Base-by-base conservation (phyloP, 2,113 vertebrate genomes). In the Arenaria interpres region DNA sequence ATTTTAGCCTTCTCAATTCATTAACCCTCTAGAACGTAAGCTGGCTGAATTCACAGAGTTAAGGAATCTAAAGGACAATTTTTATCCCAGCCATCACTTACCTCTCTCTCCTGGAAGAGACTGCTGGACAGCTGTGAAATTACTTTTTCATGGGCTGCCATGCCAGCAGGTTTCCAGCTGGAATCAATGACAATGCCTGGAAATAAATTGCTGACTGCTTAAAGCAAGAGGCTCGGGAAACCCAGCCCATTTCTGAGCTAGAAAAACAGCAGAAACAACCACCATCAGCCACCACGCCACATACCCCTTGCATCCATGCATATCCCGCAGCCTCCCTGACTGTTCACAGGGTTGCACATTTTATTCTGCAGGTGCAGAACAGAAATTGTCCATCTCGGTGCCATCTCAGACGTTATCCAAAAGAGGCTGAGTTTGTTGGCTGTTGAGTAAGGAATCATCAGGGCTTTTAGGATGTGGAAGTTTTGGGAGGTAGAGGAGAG, bases 141-240 rank as follows among this genome's bases (percentile, higher is more conserved):
- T 14, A 54, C 62, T 80, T 78, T 79, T 72, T 56, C n/a, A 28
- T 37, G 39, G n/a, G 41, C 48, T 7, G 1, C 72, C 39, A 15
- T 62, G 41, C 75, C 84, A 88, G 54, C 39, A 81, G 72, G 35
- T 82, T 77, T 83, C 72, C 76, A 76, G 51, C 59, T 69, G 87
- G 69, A 85, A 92, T 59, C 46, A 82, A 81, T 91, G 85, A 54
- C 37, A 60, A 45, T 39, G 24, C 39, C 75, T 71, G 77, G 73
- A 87, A 84, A 64, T 41, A 72, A 53, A 43, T 24, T 53, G 35
- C 56, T 51, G 30, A 41, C 41, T 56, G 63, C 23, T 76, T 66
- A 72, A 45, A 91, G 78, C 32, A 79, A 63, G 73, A 68, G 77
- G 30, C 41, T 39, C 69, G 77, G 89, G 93, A 90, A 92, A 84